Percentiles rank a stretch among this genome's conserved stretches.
Evolutionary conservation across 2,797 vertebrate genomes (phyloP).

Genomic region (Phataginus tetradactyla): DNA sequence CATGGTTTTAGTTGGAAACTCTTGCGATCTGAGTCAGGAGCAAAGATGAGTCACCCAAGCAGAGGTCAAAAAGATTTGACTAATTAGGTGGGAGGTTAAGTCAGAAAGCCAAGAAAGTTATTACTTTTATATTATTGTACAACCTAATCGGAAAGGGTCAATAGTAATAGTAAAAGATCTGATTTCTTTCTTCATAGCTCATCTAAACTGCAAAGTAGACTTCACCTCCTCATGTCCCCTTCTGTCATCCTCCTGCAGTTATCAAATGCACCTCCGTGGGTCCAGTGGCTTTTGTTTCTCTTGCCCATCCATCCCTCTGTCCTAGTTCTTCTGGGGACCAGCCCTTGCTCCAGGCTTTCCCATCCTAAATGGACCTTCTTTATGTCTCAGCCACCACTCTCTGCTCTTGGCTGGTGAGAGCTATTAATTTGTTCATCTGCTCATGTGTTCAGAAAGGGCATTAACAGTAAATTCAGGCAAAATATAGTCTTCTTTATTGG

Average conservation of each 20-base stretch:
- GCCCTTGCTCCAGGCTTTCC: not conserved
- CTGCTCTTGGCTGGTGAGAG: not conserved
- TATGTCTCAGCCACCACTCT: not conserved
- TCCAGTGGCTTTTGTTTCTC: not conserved
- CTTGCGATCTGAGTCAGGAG: not conserved
- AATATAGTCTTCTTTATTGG: not conserved
- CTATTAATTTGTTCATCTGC: not conserved
- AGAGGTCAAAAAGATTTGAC: not conserved
- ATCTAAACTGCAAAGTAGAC: not conserved
- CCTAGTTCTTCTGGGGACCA: not conserved
- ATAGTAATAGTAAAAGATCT: not conserved
- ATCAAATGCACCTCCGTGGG: not conserved
- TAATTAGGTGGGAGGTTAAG: not conserved
- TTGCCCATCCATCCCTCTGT: not conserved
- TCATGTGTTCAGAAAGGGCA: not conserved
- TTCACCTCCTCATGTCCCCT: not conserved
- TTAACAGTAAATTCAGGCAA: not conserved
- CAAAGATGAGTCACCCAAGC: not conserved
- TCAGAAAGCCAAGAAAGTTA: not conserved
- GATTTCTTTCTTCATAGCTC: not conserved
- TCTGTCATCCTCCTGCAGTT: not conserved
- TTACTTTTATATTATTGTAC: conserved; percentile 23
- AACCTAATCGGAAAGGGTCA: conserved; percentile 29
- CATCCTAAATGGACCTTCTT: not conserved
- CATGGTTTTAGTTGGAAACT: not conserved